Conservation (phyloP, 1,140 invertebrate genomes). For the Ctenoplectra terminalis region DNA sequence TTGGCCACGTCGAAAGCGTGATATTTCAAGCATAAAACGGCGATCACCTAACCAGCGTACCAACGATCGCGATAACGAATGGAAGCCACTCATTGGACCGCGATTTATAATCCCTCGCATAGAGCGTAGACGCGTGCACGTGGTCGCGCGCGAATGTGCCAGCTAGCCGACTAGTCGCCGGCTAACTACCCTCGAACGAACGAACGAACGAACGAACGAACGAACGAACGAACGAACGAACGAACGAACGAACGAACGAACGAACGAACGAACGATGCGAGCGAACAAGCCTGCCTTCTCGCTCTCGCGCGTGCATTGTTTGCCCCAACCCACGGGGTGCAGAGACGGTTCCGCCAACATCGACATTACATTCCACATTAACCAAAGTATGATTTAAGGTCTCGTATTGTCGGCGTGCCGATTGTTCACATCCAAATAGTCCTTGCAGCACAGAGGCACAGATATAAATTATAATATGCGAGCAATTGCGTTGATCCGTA, state of each 20-base stretch:
- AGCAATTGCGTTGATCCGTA: slow-evolving; percentile 54
- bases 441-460: slow-evolving; percentile 71
- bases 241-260: slow-evolving; percentile 6
- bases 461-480: slow-evolving; percentile 80
- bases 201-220: slow-evolving; percentile 18
- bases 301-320: slow-evolving; percentile 43
- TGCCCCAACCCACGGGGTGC: slow-evolving; percentile 29
- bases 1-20: slow-evolving; percentile 54
- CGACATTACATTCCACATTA: slow-evolving; percentile 83
- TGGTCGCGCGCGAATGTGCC: slow-evolving; percentile 69
- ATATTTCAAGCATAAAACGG: slow-evolving; percentile 75
- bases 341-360: slow-evolving; percentile 76
- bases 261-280: slow-evolving; percentile 6
- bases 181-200: slow-evolving; percentile 69
- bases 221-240: slow-evolving; percentile 17
- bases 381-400: slow-evolving; percentile 83
- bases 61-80: slow-evolving; percentile 74
- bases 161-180: slow-evolving; percentile 74
- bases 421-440: slow-evolving; percentile 81
- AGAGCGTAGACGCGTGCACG: slow-evolving; percentile 43
- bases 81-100: slow-evolving; percentile 79
- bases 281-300: slow-evolving; percentile 12
- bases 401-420: slow-evolving; percentile 78
- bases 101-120: slow-evolving; percentile 79
- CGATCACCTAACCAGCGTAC: slow-evolving; percentile 70